phyloP scores from a whole-genome alignment of 1,140 invertebrate genomes.

The Colletes gigas region DNA sequence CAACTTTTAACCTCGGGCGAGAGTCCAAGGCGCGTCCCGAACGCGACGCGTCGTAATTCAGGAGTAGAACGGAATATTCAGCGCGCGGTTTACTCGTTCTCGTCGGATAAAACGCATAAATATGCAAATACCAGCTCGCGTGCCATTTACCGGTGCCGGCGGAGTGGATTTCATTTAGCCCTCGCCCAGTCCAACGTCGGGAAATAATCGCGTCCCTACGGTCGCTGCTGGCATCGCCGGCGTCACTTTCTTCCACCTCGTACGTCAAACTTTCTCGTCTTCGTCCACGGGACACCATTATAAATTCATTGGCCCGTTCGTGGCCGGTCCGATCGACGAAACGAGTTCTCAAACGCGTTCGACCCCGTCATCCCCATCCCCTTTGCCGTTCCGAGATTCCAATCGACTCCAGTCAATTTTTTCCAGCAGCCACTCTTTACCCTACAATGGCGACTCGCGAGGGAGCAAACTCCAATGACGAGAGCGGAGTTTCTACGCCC shows the following conservation, averaged over 20 bases:
- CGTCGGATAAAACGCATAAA: slow-evolving; percentile 39
- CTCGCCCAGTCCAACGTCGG: neutral
- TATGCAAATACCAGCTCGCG: slow-evolving; percentile 39
- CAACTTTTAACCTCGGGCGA: neutral
- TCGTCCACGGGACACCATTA: neutral
- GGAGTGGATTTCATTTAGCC: slow-evolving; percentile 39
- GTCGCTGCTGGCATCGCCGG: neutral
- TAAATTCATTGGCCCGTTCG: slow-evolving; percentile 22
- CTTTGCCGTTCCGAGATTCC: neutral
- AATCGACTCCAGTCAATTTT: neutral
- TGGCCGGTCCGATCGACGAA: neutral
- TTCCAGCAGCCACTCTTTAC: neutral
- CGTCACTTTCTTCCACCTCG: neutral
- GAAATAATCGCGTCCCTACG: slow-evolving; percentile 10
- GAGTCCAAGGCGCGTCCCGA: neutral
- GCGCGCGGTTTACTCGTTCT: neutral
- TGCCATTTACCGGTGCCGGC: slow-evolving; percentile 24
- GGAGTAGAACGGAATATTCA: neutral
- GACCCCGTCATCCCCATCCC: neutral
- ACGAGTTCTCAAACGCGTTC: neutral
- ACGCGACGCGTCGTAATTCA: neutral
- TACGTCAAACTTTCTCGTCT: slow-evolving; percentile 24
- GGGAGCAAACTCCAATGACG: neutral
- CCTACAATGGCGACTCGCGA: neutral
- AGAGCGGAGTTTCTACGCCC: neutral